These are phyloP conservation scores for Cepphus grylle DNA, from an alignment of 2,113 vertebrate species.

Conservation along the genomic window DNA sequence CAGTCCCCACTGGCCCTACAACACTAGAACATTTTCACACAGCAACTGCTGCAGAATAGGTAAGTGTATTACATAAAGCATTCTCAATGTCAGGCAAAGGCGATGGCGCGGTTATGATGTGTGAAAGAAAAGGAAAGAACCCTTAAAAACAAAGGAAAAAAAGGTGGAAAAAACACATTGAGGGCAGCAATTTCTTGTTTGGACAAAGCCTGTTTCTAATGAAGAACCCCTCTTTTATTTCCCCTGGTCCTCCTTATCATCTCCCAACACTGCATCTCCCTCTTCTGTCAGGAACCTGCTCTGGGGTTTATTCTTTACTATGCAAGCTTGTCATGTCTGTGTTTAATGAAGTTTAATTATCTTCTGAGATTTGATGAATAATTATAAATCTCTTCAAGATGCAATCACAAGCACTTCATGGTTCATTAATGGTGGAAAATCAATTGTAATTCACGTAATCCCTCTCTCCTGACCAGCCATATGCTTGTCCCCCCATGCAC, in stretches of 20 bases:
- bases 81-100: background rate
- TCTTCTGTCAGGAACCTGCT: conserved; percentile 17
- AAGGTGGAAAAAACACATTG: background rate
- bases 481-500: conserved; percentile 12
- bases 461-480: conserved; percentile 62
- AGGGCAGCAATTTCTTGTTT: background rate
- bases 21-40: background rate
- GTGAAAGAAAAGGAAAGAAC: background rate
- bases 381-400: conserved; percentile 82
- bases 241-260: background rate
- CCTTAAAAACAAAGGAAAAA: background rate
- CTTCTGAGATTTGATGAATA: conserved; percentile 77
- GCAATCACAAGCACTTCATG: conserved; percentile 76
- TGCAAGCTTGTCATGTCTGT: conserved; percentile 73
- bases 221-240: background rate
- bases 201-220: background rate
- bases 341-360: conserved; percentile 82
- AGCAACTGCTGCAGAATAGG: background rate
- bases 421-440: conserved; percentile 76
- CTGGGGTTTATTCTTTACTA: conserved; percentile 55
- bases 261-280: background rate
- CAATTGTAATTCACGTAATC: conserved; percentile 74
- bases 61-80: background rate
- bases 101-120: background rate
- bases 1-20: background rate